A percentile compares a stretch with the other conserved stretches of the same genome.
Conservation (phyloP, 1,140 invertebrate species). For the Stegodyphus dumicola region DNA sequence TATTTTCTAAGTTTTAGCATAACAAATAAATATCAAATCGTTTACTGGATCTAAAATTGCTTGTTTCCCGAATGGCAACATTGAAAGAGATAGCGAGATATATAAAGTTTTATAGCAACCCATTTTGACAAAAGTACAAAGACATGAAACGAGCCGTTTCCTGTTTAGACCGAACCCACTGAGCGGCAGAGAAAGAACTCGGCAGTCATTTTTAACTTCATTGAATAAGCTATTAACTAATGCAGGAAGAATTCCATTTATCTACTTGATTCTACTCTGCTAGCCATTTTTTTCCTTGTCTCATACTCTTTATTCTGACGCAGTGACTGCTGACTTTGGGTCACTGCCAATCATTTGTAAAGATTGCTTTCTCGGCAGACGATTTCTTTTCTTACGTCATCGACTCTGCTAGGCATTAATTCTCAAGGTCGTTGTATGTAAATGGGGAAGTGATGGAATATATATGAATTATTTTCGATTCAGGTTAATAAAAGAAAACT, state of each 20-base stretch:
- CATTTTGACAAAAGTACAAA: too few species aligned
- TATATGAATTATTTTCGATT: too few species aligned
- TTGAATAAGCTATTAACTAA: slow-evolving; percentile 46
- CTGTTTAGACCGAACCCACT: slow-evolving; percentile 11
- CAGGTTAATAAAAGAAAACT: too few species aligned
- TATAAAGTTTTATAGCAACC: too few species aligned
- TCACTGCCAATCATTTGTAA: slow-evolving; percentile 36
- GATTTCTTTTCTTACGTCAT: slow-evolving; percentile 24
- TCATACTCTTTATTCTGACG: background rate
- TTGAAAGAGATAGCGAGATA: too few species aligned
- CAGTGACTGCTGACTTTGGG: slow-evolving; percentile 43
- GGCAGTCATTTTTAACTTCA: slow-evolving; percentile 23
- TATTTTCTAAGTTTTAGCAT: too few species aligned
- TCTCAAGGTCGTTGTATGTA: background rate
- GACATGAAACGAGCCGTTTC: slow-evolving; percentile 15
- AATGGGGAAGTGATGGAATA: too few species aligned
- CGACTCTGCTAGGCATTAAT: background rate
- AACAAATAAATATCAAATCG: too few species aligned
- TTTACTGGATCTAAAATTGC: too few species aligned
- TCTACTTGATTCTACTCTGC: slow-evolving; percentile 31
- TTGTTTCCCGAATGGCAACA: too few species aligned
- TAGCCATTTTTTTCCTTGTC: background rate
- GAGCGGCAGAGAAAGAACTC: background rate
- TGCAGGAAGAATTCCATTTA: slow-evolving; percentile 47
- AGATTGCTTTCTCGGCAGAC: slow-evolving; percentile 20